Base-by-base conservation (phyloP, 2,797 vertebrate genomes). In the Coccyzus lansbergi region DNA sequence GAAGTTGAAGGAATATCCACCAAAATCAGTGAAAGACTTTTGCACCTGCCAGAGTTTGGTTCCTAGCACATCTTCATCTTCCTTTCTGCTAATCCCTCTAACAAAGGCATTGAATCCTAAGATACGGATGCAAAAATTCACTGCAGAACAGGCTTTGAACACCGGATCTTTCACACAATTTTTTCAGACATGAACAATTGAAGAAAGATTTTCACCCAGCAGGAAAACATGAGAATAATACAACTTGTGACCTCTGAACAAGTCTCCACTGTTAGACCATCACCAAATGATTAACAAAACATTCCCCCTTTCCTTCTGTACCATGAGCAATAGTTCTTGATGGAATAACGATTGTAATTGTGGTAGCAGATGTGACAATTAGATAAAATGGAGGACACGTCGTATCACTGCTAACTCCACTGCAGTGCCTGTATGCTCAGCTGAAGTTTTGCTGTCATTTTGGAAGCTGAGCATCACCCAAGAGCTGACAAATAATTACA, bases 331-430 rank as follows among this genome's bases (percentile, higher is more conserved):
- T 81, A 63, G 10, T 22, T 88, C 36, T 69, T 83, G 64, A 55
- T 60, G 83, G 52, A 92, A 89, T 86, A 91, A 88, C 65, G 63
- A 84, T 79, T n/a, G 8, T 72, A 90, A 88, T 14, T 84, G 56
- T 67, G 52, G 83, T 14, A 74, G 75, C 71, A 94, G 71, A 83
- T 91, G 75, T 70, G 63, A 84, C 84, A 87, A 15, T 87, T 87
- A 87, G 15, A 53, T 64, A 91, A 90, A 85, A 93, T 12, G 20
- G 62, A 93, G 59, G 71, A 60, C 77, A 83, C n/a, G 42, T 15
- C 5, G 2, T 42, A 40, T 70, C 81, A 69, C 38, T 84, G 55
- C 51, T 86, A 79, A 85, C 90, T 92, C 60, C 29, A 59, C 36
- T 69, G 48, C 72, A 72, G 42, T 48, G n/a, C n/a, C 68, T 87